Conservation (phyloP, 2,113 vertebrate species). For the human region GRCh38 chr5:170595001-170595500, state of each 20-base stretch:
- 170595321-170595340: not conserved
- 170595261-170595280: not conserved
- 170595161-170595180: not conserved
- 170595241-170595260: not conserved
- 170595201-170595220: too few species aligned
- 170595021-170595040: not conserved
- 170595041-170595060: not conserved
- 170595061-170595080: not conserved
- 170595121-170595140: not conserved
- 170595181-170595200: fast-evolving
- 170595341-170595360: not conserved
- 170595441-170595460: not conserved
- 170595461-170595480: not conserved
- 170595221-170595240: fast-evolving
- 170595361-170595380: not conserved
- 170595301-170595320: not conserved
- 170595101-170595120: not conserved
- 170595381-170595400: fast-evolving
- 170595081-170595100: not conserved
- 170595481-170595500: not conserved
- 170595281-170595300: not conserved
- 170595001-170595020: not conserved
- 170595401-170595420: not conserved
- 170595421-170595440: not conserved
- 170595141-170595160: not conserved